Evolutionary conservation across 1,140 invertebrate species (phyloP), one percentile per base, ranked within the genome.

Genomic region (Sitobion miscanthi): DNA sequence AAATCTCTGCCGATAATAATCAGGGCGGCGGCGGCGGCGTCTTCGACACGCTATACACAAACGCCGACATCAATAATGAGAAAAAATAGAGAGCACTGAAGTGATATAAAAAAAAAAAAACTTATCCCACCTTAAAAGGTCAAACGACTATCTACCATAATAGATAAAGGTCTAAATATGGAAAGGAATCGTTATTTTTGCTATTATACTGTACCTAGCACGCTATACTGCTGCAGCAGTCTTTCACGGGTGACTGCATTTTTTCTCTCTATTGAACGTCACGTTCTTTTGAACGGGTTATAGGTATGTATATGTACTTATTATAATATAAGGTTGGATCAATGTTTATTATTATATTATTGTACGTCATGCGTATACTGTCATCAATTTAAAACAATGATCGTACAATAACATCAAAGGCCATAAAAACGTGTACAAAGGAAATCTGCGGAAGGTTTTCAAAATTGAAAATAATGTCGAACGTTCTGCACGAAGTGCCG

Each of bases 111-210:
- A 23, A 57, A 77, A n/a, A n/a, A 69, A 77, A 77, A n/a, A 77
- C 14, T 35, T 77, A n/a, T 77, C 4, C 62, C 4, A 77, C 62
- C 62, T 77, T n/a, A 77, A n/a, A 77, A 77, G 30, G 30, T 69
- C 62, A 69, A 69, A 69, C 11, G 30, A 17, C 62, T 17, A 30
- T 30, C 57, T 30, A n/a, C 62, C n/a, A 42, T 42, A 42, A 42
- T 42, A 69, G 62, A 69, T 69, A 69, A 69, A 69, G n/a, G 62
- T 77, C 62, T 77, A 77, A 77, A 69, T n/a, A 77, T n/a, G 62
- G 30, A 77, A 77, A 77, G 21, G 30, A 77, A 77, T 77, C 62
- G 30, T 77, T 77, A 35, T 77, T 77, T 69, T 77, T 11, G 14
- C 62, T 77, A 77, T n/a, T n/a, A n/a, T n/a, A n/a, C 6, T n/a